phyloP scores from a whole-genome alignment of 2,888 invertebrate species.

The Rhorus exstirpatorius region DNA sequence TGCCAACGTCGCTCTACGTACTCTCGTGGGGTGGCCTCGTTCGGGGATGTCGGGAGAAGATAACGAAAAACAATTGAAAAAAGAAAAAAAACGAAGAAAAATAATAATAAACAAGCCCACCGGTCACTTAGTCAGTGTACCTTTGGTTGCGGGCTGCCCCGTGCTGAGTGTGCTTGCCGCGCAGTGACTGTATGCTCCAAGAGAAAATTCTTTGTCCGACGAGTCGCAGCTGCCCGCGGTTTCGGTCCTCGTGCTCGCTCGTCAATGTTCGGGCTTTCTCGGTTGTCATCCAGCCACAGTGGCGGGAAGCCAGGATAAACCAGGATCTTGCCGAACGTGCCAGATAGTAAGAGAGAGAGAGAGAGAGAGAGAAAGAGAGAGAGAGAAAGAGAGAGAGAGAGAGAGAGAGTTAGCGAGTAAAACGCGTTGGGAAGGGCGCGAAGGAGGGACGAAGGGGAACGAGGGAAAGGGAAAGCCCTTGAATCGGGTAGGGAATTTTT shows the following conservation, averaged over 20 bases:
- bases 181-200: conserved; percentile 84
- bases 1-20: background rate
- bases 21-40: background rate
- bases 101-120: conserved; percentile 44
- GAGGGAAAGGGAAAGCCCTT: conserved; percentile 69
- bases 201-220: conserved; percentile 85
- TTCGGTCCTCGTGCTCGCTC: conserved; percentile 75
- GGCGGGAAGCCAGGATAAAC: conserved; percentile 85
- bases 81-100: conserved; percentile 23
- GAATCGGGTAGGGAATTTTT: conserved; percentile 55
- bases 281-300: conserved; percentile 83
- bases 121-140: conserved; percentile 77
- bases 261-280: conserved; percentile 80
- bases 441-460: background rate
- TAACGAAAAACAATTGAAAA: conserved; percentile 26
- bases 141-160: conserved; percentile 86
- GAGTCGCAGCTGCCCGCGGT: conserved; percentile 85
- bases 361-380: conserved; percentile 61
- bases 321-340: conserved; percentile 75
- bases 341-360: conserved; percentile 59
- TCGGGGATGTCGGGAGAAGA: background rate
- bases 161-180: conserved; percentile 85
- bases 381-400: conserved; percentile 67
- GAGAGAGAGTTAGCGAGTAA: conserved; percentile 57
- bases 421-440: background rate